Evolutionary conservation across 1,140 invertebrate genomes (phyloP).

Genomic region (Temnothorax curvispinosus): DNA sequence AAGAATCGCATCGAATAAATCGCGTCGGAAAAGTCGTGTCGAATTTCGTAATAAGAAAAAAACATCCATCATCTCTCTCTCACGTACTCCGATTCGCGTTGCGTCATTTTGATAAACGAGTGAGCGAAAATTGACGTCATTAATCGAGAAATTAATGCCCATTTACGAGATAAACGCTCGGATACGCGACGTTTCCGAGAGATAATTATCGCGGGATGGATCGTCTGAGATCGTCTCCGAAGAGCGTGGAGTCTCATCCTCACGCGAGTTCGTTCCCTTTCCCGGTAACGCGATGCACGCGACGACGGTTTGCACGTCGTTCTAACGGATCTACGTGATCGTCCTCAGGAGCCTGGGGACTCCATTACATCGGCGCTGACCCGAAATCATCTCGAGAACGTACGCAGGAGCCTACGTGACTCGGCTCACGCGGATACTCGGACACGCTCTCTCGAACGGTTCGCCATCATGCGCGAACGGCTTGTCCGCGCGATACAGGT

Average conservation of each 20-base stretch:
- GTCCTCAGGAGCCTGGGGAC: background rate
- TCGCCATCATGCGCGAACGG: background rate
- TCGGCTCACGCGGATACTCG: conserved; percentile 18
- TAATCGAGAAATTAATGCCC: background rate
- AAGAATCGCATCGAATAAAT: too few species aligned
- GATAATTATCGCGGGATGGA: background rate
- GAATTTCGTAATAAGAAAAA: background rate
- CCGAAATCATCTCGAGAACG: background rate
- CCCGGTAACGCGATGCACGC: background rate
- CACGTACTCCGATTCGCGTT: background rate
- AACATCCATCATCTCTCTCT: background rate
- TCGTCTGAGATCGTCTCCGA: background rate
- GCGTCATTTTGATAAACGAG: background rate
- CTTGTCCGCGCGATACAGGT: background rate
- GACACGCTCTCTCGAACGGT: background rate
- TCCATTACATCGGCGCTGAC: background rate
- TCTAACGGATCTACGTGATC: background rate
- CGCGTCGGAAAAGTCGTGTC: background rate
- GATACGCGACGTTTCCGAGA: background rate
- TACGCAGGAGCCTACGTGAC: conserved; percentile 33
- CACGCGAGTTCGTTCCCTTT: background rate
- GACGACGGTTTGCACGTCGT: conserved; percentile 2
- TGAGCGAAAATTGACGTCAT: background rate
- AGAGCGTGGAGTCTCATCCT: conserved; percentile 11
- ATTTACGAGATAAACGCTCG: background rate